Evolutionary conservation across 1,140 invertebrate species (phyloP).

Genomic region (Pantala flavescens): DNA sequence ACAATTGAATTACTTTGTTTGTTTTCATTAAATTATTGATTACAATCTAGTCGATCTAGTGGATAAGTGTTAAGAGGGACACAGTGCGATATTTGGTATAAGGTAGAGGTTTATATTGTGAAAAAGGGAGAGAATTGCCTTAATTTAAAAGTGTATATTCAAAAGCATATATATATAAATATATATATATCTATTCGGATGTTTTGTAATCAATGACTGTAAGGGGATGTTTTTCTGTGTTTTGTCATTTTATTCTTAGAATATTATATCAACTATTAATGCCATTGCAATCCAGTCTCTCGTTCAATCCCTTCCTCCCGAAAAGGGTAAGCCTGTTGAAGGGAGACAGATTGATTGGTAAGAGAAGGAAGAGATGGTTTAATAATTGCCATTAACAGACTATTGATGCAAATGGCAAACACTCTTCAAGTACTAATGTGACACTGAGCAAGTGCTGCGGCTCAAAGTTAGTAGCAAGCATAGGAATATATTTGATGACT

Average conservation of each 20-base stretch:
- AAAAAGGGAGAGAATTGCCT: slow-evolving; percentile 1
- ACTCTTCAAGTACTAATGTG: not conserved
- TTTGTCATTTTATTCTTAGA: slow-evolving; percentile 1
- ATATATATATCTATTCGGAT: slow-evolving; percentile 6
- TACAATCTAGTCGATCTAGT: not conserved
- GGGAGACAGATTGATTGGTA: not conserved
- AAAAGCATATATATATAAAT: not conserved
- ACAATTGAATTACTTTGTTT: not conserved
- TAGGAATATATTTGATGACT: slow-evolving; percentile 10
- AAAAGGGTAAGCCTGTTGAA: not conserved
- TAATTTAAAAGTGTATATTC: slow-evolving; percentile 6
- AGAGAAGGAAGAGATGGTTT: not conserved
- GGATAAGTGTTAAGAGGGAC: slow-evolving; percentile 8
- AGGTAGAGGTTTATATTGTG: slow-evolving; percentile 9
- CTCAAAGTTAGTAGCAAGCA: not conserved
- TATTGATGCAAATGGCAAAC: slow-evolving; percentile 10
- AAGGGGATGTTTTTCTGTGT: slow-evolving; percentile 5
- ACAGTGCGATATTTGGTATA: slow-evolving; percentile 9
- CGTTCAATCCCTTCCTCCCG: not conserved
- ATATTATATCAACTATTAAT: not conserved
- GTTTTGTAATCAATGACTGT: slow-evolving; percentile 10
- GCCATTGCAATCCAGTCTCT: slow-evolving; percentile 4
- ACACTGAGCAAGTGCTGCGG: slow-evolving; percentile 1
- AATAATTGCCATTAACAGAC: not conserved
- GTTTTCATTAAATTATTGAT: slow-evolving; percentile 11